These are phyloP conservation scores for Coremacera marginata DNA, from an alignment of 2,888 invertebrate genomes.

Conservation along the genomic window DNA sequence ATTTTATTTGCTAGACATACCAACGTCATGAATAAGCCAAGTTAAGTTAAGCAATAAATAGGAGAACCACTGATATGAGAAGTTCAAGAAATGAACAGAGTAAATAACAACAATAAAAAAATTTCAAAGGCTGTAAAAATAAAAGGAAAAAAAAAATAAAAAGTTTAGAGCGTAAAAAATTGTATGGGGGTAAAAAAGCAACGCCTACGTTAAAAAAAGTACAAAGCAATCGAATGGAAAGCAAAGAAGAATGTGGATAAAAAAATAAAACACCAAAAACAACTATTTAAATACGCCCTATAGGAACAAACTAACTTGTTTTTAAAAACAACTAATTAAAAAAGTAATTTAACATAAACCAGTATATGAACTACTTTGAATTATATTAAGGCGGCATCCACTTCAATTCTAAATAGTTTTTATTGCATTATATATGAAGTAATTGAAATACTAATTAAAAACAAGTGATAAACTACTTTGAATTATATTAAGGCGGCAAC, in stretches of 20 bases:
- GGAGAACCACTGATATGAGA: slow-evolving; percentile 4
- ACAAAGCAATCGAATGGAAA: not conserved
- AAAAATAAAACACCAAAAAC: not conserved
- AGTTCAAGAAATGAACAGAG: not conserved
- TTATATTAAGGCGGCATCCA: no score
- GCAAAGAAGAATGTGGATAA: not conserved
- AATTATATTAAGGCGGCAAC: no score
- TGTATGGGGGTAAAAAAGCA: not conserved
- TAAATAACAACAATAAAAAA: not conserved
- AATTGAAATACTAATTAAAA: no score
- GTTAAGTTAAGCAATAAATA: slow-evolving; percentile 14
- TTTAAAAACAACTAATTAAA: no score
- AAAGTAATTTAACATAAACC: no score
- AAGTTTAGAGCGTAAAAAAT: not conserved
- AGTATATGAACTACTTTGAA: no score
- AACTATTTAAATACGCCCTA: not conserved
- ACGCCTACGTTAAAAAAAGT: not conserved
- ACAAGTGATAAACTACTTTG: no score
- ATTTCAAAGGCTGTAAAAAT: slow-evolving; percentile 15
- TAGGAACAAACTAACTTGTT: no score
- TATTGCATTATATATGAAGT: no score
- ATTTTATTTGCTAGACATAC: slow-evolving; percentile 25
- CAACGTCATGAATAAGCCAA: slow-evolving; percentile 36
- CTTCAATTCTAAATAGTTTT: no score
- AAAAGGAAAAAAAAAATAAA: slow-evolving; percentile 9